Base-by-base conservation (phyloP, 2,113 vertebrate genomes). In the Acanthisitta chloris region DNA sequence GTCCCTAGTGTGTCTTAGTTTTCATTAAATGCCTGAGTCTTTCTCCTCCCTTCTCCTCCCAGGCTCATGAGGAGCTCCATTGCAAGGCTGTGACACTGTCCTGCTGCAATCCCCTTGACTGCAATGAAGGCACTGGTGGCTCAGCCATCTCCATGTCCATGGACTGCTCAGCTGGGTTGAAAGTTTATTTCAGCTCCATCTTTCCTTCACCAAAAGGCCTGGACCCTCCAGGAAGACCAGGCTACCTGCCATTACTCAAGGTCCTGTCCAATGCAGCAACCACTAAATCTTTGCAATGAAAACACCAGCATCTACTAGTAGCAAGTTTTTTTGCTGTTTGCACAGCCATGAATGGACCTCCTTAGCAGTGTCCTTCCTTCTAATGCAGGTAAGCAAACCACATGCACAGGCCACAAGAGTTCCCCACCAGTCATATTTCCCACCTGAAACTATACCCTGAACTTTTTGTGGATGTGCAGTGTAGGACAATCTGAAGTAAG, bases 41-140 rank as follows among this genome's bases (percentile, higher is more conserved):
- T 62, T 65, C 20, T 8, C 18, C 13, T 65, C 36, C 21, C 29
- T 59, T 81, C 23, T 88, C 14, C 28, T 73, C 36, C 17, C 45
- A 73, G 46, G 40, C 10, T 62, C 0, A 0, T 1, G 0, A 19
- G 33, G 10, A 72, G 10, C 20, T 85, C 38, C 24, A 28, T n/a
- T 29, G 45, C 33, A 64, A 46, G n/a, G 48, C 42, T 57, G 26
- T 65, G 31, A 4, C 46, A n/a, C 29, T 38, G 45, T 45, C 42
- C 29, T 81, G 51, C 57, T 90, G 40, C 52, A 78, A 15, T 51
- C 4, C 3, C 26, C 36, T 40, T 21, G 11, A 31, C 51, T 48
- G 34, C 0, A 0, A 36, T 34, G 46, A 33, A 83, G 31, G 12
- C n/a, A 72, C 3, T 3, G 6, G 25, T 3, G 14, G 54, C 49